Evolutionary conservation across 2,113 vertebrate species (phyloP).

Genomic region (Suncus etruscus): DNA sequence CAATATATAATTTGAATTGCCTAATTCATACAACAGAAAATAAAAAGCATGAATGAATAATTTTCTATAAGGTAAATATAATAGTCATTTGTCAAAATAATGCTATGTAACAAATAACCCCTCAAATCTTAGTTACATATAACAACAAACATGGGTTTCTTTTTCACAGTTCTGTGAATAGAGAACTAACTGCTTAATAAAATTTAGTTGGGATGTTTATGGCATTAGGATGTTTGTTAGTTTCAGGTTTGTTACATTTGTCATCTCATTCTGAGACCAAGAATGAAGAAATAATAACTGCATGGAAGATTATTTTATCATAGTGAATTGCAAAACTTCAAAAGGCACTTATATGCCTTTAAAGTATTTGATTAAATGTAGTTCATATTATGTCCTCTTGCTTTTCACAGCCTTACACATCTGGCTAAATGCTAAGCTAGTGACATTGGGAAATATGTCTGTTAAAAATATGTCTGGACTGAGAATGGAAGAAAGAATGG

Average conservation of each 20-base stretch:
- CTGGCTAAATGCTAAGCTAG: conserved; percentile 21
- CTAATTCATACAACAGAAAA: conserved; percentile 6
- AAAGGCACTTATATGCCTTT: not conserved
- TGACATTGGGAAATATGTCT: not conserved
- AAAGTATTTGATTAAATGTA: conserved; percentile 21
- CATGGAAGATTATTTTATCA: not conserved
- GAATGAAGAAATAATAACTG: conserved; percentile 21
- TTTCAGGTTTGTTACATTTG: not conserved
- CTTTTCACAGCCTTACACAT: conserved; percentile 23
- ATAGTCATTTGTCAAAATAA: conserved; percentile 30
- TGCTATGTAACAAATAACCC: not conserved
- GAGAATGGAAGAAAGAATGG: conserved; percentile 3
- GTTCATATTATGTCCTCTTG: not conserved
- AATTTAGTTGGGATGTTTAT: not conserved
- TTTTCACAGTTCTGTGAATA: conserved; percentile 33
- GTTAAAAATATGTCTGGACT: conserved; percentile 43
- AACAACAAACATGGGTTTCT: conserved; percentile 50
- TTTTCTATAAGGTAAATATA: conserved; percentile 2
- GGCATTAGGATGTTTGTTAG: not conserved
- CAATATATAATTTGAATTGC: conserved; percentile 36
- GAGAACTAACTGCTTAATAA: not conserved
- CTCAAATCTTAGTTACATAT: conserved; percentile 43
- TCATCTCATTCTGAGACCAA: conserved; percentile 33
- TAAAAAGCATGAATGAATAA: not conserved
- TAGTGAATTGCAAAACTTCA: conserved; percentile 20